phyloP scores from a whole-genome alignment of 1,140 invertebrate genomes.

The Limonius californicus region DNA sequence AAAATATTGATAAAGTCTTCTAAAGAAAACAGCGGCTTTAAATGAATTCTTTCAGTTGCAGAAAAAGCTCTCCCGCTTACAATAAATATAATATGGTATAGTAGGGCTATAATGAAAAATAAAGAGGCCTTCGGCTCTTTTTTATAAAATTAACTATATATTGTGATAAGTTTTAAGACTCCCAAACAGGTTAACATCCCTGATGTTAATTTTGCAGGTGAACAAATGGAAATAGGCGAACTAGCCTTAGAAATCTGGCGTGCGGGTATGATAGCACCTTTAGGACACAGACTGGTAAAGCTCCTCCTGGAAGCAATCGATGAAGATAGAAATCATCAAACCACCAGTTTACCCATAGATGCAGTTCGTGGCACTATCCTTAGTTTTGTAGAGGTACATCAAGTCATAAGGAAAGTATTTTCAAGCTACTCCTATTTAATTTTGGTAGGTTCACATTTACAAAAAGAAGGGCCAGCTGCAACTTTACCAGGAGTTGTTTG shows the following conservation, averaged over 20 bases:
- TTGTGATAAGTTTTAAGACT: too few relatives aligned
- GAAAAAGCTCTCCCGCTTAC: too few relatives aligned
- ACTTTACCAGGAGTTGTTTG: conserved; percentile 86
- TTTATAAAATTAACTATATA: too few relatives aligned
- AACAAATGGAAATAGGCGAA: conserved; percentile 89
- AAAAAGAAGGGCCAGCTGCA: conserved; percentile 64
- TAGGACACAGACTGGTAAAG: conserved; percentile 66
- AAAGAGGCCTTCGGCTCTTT: too few relatives aligned
- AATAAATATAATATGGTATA: too few relatives aligned
- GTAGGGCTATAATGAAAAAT: too few relatives aligned
- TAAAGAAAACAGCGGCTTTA: too few relatives aligned
- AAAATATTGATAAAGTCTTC: too few relatives aligned
- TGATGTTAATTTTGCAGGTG: too few relatives aligned
- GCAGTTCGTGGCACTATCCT: conserved; percentile 80
- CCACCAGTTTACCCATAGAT: conserved; percentile 64
- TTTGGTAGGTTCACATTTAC: conserved; percentile 53
- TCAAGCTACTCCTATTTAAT: conserved; percentile 50
- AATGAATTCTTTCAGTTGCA: too few relatives aligned
- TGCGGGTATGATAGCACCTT: conserved; percentile 74
- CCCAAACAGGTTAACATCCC: background rate
- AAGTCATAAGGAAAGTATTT: conserved; percentile 62
- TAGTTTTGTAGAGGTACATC: conserved; percentile 76
- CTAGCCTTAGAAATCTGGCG: conserved; percentile 83
- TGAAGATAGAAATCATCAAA: conserved; percentile 66
- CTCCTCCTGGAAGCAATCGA: conserved; percentile 75